A percentile compares a stretch with the other conserved stretches of the same genome.
Evolutionary conservation across 2,888 invertebrate genomes (phyloP).

Genomic region (Leptinotarsa juncta): DNA sequence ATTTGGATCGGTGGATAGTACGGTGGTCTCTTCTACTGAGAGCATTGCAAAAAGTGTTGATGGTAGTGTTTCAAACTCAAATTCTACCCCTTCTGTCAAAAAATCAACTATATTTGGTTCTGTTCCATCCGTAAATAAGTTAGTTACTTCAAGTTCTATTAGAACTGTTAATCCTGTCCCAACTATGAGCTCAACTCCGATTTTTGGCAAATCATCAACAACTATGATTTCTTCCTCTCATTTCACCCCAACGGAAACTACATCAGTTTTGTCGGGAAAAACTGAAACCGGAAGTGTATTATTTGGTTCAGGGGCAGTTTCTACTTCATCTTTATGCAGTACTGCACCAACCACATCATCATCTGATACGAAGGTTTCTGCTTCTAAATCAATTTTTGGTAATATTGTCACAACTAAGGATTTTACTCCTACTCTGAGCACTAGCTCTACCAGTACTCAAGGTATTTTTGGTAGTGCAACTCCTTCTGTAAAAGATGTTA

Average conservation of each 20-base stretch:
- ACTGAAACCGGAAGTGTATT: not conserved
- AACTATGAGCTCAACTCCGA: slow-evolving; percentile 22
- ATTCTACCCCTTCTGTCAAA: slow-evolving; percentile 19
- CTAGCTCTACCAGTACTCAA: slow-evolving; percentile 18
- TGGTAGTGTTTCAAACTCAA: slow-evolving; percentile 16
- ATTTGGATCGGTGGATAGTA: slow-evolving; percentile 13
- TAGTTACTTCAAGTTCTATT: slow-evolving; percentile 29
- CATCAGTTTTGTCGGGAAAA: not conserved
- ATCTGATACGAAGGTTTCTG: slow-evolving; percentile 8
- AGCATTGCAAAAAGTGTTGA: slow-evolving; percentile 22
- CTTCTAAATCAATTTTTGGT: slow-evolving; percentile 51
- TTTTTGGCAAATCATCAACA: slow-evolving; percentile 18
- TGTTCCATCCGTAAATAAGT: not conserved
- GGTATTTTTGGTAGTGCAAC: slow-evolving; percentile 8
- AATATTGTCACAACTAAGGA: slow-evolving; percentile 48
- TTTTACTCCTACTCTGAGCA: slow-evolving; percentile 6
- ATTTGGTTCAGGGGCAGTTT: slow-evolving; percentile 35
- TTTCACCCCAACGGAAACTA: slow-evolving; percentile 16
- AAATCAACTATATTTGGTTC: slow-evolving; percentile 57
- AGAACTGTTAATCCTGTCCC: slow-evolving; percentile 44
- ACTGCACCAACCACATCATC: not conserved
- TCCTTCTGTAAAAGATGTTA: not conserved
- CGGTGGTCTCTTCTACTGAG: slow-evolving; percentile 20
- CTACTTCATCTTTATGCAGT: slow-evolving; percentile 49
- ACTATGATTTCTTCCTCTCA: slow-evolving; percentile 32